Conservation (phyloP, 1,140 invertebrate genomes). For the Aphaenogaster floridana region DNA sequence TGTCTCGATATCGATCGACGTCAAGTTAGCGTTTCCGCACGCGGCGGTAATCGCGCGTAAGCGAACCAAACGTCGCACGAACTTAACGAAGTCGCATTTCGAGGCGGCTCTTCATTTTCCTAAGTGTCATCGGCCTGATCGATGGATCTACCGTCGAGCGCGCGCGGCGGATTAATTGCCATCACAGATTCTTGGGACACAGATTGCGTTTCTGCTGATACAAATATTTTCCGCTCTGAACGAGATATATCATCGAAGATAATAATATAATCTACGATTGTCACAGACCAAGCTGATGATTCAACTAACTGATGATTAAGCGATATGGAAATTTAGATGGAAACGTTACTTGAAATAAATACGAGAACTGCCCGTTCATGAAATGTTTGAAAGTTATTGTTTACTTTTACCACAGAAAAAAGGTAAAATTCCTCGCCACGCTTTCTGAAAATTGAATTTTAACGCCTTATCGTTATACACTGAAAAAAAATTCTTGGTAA, state of each 20-base stretch:
- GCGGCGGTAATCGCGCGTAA: slow-evolving; percentile 28
- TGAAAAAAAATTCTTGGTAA: too few species aligned
- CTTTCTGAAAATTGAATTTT: slow-evolving; percentile 19
- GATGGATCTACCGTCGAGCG: slow-evolving; percentile 4
- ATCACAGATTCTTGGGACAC: background rate
- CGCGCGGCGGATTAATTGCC: background rate
- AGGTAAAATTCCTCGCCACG: background rate
- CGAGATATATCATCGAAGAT: background rate
- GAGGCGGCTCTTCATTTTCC: slow-evolving; percentile 40
- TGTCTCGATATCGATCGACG: slow-evolving; percentile 38
- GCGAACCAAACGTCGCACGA: slow-evolving; percentile 23
- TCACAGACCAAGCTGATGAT: background rate
- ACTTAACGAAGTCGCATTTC: slow-evolving; percentile 40
- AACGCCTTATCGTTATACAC: background rate
- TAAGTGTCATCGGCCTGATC: slow-evolving; percentile 32
- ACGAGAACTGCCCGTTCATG: background rate
- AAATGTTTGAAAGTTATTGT: background rate
- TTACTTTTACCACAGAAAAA: background rate
- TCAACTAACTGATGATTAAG: background rate
- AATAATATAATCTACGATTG: slow-evolving; percentile 17
- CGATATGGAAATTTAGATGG: background rate
- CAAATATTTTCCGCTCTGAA: background rate
- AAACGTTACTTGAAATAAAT: background rate
- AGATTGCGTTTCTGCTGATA: slow-evolving; percentile 16
- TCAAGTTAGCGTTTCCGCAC: slow-evolving; percentile 40